Evolutionary conservation across 2,888 invertebrate genomes (phyloP).

Genomic region (Ligdia adustata): DNA sequence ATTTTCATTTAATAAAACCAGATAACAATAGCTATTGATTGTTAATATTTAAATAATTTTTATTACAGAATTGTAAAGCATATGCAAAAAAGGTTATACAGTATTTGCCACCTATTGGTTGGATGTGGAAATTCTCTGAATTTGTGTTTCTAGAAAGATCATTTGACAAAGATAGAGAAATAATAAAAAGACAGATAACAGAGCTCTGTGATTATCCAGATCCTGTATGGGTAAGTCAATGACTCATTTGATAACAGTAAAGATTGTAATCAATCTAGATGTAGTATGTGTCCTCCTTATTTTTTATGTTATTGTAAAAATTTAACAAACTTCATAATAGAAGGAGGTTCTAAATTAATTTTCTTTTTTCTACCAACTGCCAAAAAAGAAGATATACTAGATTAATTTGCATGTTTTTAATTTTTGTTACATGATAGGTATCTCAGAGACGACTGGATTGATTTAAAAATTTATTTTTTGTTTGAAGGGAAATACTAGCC

Average conservation of each 20-base stretch:
- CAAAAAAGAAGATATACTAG: too few species aligned
- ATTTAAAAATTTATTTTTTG: too few species aligned
- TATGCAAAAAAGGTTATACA: conserved; percentile 96
- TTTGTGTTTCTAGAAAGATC: conserved; percentile 96
- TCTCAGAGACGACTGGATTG: too few species aligned
- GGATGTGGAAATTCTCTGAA: conserved; percentile 98
- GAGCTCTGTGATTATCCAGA: conserved; percentile 95
- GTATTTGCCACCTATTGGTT: conserved; percentile 96
- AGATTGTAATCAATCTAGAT: not conserved
- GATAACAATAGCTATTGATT: not conserved
- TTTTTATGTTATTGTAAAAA: not conserved
- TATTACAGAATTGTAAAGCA: conserved; percentile 88
- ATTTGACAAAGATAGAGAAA: conserved; percentile 94
- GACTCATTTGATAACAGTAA: conserved; percentile 18
- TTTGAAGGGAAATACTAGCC: too few species aligned
- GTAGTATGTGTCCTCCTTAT: not conserved
- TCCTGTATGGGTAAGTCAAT: conserved; percentile 90
- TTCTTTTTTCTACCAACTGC: too few species aligned
- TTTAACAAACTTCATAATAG: too few species aligned
- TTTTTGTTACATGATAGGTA: too few species aligned
- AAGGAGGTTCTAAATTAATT: too few species aligned
- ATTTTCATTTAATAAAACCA: not conserved
- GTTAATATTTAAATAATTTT: not conserved
- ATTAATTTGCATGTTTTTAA: too few species aligned
- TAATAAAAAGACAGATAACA: conserved; percentile 90